Conservation (phyloP, 2,113 vertebrate species). For the Lampris megalopsis region DNA sequence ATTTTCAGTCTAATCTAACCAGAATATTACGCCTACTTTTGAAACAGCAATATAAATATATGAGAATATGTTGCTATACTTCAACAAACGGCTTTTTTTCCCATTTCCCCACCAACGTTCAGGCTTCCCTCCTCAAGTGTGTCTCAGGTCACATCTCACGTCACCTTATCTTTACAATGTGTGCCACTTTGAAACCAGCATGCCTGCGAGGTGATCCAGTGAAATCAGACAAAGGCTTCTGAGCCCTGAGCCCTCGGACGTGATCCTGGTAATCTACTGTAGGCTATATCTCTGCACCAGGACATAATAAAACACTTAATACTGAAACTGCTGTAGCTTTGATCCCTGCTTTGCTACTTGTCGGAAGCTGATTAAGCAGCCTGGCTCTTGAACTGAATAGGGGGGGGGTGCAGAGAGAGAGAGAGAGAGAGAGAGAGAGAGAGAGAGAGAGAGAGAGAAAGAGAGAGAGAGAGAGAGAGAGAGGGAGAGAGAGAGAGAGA, state of each 20-base stretch:
- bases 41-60: neutral
- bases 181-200: neutral
- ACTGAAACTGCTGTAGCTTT: conserved; percentile 30
- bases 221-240: too few species aligned
- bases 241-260: too few species aligned
- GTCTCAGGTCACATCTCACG: neutral
- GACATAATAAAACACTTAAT: conserved; percentile 36
- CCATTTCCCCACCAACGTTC: neutral
- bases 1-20: neutral
- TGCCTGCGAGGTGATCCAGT: neutral
- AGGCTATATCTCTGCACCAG: conserved; percentile 24
- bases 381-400: conserved; percentile 25
- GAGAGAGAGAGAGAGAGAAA: too few species aligned
- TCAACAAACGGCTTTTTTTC: neutral
- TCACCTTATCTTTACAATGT: conserved; percentile 8
- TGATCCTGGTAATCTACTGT: neutral
- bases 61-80: too few species aligned
- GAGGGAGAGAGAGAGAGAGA: too few species aligned
- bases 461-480: too few species aligned
- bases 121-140: neutral
- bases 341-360: conserved; percentile 22
- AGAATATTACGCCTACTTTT: neutral
- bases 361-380: conserved; percentile 33
- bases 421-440: too few species aligned
- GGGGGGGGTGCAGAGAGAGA: conserved; percentile 6